Conservation (phyloP, 1,140 invertebrate species). For the Anoplophora glabripennis region DNA sequence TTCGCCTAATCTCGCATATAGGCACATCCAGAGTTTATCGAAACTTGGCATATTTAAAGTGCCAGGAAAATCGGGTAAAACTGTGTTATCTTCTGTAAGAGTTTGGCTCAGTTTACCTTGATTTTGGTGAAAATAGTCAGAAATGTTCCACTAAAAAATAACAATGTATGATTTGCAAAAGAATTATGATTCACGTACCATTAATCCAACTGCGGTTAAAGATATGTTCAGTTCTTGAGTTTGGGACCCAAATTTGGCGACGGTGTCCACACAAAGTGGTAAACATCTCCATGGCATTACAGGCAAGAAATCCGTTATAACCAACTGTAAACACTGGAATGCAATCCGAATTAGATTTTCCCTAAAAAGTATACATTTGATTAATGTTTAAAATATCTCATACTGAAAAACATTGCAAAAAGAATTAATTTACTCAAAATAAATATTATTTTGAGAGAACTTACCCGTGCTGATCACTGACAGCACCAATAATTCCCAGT, state of each 20-base stretch:
- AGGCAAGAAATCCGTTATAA: constrained; percentile 94
- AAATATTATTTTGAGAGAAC: no score
- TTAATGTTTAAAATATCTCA: no score
- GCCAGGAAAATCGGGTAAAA: constrained; percentile 80
- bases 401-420: no score
- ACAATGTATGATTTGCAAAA: no score
- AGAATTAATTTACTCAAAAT: no score
- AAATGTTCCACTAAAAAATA: constrained; percentile 88
- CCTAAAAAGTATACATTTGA: constrained; percentile 55
- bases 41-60: constrained; percentile 83
- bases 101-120: constrained; percentile 79
- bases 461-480: constrained; percentile 89
- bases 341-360: constrained; percentile 89
- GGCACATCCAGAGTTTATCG: constrained; percentile 93
- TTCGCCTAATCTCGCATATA: constrained; percentile 86
- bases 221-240: constrained; percentile 97
- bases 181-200: constrained; percentile 65
- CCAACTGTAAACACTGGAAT: constrained; percentile 93
- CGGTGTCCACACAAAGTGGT: constrained; percentile 88
- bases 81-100: constrained; percentile 65
- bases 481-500: constrained; percentile 90
- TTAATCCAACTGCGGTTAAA: constrained; percentile 92
- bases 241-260: constrained; percentile 94
- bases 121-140: constrained; percentile 95
- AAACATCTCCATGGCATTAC: constrained; percentile 85